Evolutionary conservation across 1,140 invertebrate species (phyloP).

Genomic region (Himalopsyche phryganea): DNA sequence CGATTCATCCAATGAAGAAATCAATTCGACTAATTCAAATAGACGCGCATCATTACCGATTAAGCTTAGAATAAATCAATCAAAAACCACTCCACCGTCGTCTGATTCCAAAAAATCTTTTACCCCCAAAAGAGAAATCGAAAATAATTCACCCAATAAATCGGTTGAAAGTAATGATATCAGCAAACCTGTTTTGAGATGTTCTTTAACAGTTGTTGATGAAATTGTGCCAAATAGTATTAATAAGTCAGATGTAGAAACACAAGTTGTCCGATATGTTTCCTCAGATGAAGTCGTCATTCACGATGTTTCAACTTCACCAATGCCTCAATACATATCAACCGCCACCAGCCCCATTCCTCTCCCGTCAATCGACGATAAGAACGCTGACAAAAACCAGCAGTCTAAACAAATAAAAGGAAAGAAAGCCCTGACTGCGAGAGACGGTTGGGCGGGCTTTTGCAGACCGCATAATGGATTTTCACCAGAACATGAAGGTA

Average conservation of each 20-base stretch:
- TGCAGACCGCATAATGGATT: conserved; percentile 31
- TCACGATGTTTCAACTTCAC: conserved; percentile 27
- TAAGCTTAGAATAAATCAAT: conserved; percentile 8
- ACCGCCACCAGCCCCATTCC: conserved; percentile 32
- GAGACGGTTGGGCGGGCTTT: conserved; percentile 32
- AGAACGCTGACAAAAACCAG: conserved; percentile 4
- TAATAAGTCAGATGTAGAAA: conserved; percentile 5
- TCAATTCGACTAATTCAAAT: conserved; percentile 15
- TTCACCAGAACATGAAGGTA: conserved; percentile 35
- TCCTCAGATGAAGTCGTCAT: conserved; percentile 1
- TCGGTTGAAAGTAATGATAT: too few relatives aligned
- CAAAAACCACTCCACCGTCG: too few relatives aligned
- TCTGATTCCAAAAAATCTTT: too few relatives aligned
- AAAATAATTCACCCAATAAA: too few relatives aligned
- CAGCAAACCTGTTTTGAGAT: not conserved
- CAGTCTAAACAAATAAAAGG: conserved; percentile 24
- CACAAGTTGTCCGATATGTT: not conserved
- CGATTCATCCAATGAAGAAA: conserved; percentile 42
- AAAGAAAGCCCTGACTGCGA: conserved; percentile 35
- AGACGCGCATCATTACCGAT: conserved; percentile 16
- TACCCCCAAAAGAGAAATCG: too few relatives aligned
- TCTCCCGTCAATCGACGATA: not conserved
- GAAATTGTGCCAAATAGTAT: not conserved
- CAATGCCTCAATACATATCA: conserved; percentile 27
- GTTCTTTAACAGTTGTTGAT: not conserved